Evolutionary conservation across 1,140 invertebrate genomes (phyloP).

Genomic region (Meteorus sp.): DNA sequence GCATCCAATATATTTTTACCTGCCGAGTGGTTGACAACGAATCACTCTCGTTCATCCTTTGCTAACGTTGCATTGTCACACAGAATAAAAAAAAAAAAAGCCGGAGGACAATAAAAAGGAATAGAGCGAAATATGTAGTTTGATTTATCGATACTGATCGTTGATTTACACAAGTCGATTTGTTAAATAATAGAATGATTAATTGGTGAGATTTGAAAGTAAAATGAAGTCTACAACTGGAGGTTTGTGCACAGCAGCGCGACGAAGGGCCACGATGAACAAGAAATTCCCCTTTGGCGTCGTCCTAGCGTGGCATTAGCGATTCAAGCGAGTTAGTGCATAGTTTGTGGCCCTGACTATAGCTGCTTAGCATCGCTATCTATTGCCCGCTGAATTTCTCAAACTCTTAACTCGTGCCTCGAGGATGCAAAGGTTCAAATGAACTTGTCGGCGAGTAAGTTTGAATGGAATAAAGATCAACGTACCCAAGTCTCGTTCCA

Average conservation of each 20-base stretch:
- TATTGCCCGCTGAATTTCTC: not conserved
- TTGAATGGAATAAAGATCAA: conserved; percentile 14
- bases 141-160: no score
- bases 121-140: no score
- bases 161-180: not conserved
- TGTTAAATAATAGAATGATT: not conserved
- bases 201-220: not conserved
- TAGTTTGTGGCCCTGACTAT: not conserved
- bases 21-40: not conserved
- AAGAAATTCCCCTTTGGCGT: conserved; percentile 2
- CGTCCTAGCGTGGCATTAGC: not conserved
- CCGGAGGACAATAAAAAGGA: no score
- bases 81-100: no score
- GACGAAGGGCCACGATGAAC: not conserved
- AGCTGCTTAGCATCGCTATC: not conserved
- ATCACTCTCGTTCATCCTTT: not conserved
- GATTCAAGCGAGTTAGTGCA: conserved; percentile 7
- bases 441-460: conserved; percentile 21
- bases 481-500: conserved; percentile 4
- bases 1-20: not conserved
- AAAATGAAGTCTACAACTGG: not conserved
- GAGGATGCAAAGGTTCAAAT: conserved; percentile 6
- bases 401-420: conserved; percentile 7
- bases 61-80: no score
- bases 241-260: not conserved